Evolutionary conservation across 2,888 invertebrate species (phyloP), one percentile per base, ranked within the genome.

Genomic region (Octonoba sinensis): DNA sequence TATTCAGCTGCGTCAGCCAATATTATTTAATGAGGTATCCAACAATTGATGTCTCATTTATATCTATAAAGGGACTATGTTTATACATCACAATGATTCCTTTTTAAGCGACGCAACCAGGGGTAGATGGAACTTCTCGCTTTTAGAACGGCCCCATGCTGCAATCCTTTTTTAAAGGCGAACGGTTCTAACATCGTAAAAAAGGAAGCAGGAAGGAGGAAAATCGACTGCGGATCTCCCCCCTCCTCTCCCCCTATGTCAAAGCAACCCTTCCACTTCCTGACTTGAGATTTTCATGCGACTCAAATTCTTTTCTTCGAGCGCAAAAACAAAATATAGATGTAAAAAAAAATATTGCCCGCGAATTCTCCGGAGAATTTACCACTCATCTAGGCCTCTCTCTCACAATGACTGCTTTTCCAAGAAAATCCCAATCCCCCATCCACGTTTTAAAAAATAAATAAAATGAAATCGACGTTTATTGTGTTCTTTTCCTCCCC

Each of bases 231-330:
- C 62, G 69, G 67, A 36, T 36, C 36, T 36, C 36, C 36, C 36
- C 36, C 36, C 36, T 11, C 36, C 36, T n/a, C 36, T 11, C 36
- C 11, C 64, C 79, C 72, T 60, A 62, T 64, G 77, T 77, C 77
- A 77, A 77, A 70, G 69, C 70, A 81, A 73, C 73, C 79, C 79
- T 81, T 81, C 71, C 65, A 71, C 72, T 67, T 79, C 72, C 73
- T 81, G 79, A 81, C 73, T 81, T 51, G 73, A 81, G 73, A 81
- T 81, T 81, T 81, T 81, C 69, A 81, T 73, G 73, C 79, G 69
- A 64, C 73, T 81, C 66, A 60, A 69, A 69, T 62, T 73, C 66
- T 79, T 36, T 78, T 66, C 67, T 62, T 70, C n/a, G n/a, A 65
- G 49, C n/a, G 65, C 44, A 65, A 65, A 73, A 73, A 73, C 56